Conservation (phyloP, 2,113 vertebrate species). For the Ceyx melanurus region DNA sequence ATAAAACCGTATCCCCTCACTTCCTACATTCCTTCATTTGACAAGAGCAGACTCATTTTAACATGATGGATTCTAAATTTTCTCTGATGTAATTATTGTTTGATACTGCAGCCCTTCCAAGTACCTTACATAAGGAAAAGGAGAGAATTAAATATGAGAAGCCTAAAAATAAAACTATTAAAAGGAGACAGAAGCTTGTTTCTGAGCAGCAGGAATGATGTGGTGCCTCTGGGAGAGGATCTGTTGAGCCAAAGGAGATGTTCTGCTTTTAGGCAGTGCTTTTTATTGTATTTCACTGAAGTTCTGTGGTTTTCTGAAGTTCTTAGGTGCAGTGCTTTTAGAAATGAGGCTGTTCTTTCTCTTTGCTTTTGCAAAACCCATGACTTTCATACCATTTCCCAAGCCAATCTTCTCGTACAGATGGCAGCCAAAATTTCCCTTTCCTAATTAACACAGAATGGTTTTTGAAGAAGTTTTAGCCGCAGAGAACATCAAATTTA, state of each 20-base stretch:
- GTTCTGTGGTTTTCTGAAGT: constrained; percentile 61
- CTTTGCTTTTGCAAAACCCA: constrained; percentile 16
- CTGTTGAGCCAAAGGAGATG: constrained; percentile 38
- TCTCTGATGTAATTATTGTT: constrained; percentile 66
- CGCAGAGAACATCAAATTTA: constrained; percentile 75
- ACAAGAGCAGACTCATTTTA: constrained; percentile 49
- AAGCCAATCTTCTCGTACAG: constrained; percentile 47
- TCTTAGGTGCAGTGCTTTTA: constrained; percentile 32
- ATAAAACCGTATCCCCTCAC: not conserved
- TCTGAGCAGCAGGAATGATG: constrained; percentile 23
- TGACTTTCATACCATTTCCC: constrained; percentile 50
- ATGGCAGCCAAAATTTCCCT: constrained; percentile 63
- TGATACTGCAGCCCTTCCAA: constrained; percentile 59
- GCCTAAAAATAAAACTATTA: constrained; percentile 62
- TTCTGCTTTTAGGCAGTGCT: constrained; percentile 60
- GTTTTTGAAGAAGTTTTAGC: constrained; percentile 72
- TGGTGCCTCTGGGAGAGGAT: constrained; percentile 40
- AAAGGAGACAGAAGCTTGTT: constrained; percentile 49
- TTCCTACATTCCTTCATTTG: constrained; percentile 40
- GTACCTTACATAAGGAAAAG: constrained; percentile 44
- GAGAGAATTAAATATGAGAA: constrained; percentile 50
- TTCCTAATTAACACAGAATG: constrained; percentile 69
- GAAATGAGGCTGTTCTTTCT: constrained; percentile 61
- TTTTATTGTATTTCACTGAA: constrained; percentile 46
- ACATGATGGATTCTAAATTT: constrained; percentile 48